These are phyloP conservation scores for Nesoenas mayeri DNA, from an alignment of 2,113 vertebrate genomes.

Conservation along the genomic window DNA sequence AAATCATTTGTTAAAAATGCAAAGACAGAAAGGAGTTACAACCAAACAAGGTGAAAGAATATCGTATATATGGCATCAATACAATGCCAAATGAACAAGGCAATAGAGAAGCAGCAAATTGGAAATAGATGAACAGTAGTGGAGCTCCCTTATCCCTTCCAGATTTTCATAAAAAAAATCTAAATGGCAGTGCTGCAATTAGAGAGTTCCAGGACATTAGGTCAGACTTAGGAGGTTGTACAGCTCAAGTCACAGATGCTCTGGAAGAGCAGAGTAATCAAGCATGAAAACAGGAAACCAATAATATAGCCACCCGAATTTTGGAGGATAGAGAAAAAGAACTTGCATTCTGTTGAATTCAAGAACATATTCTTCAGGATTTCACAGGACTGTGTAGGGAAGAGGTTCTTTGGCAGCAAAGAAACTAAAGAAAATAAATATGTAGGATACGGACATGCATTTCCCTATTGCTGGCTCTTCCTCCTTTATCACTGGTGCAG, in stretches of 20 bases:
- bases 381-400: neutral
- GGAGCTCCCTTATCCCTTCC: neutral
- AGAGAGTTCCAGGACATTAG: conserved; percentile 11
- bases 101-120: neutral
- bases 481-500: neutral
- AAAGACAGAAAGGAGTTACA: neutral
- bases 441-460: neutral
- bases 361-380: neutral
- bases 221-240: neutral
- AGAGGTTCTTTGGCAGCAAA: neutral
- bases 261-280: neutral
- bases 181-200: neutral
- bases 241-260: conserved; percentile 29
- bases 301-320: neutral
- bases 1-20: neutral
- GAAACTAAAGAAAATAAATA: neutral
- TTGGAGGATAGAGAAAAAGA: neutral
- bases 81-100: neutral
- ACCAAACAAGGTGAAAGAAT: neutral
- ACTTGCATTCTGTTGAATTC: neutral
- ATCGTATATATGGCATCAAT: too few species aligned
- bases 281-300: neutral
- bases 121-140: neutral
- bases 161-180: neutral
- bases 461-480: neutral